These are phyloP conservation scores for Drosophila nikananu DNA, from an alignment of 1,140 invertebrate species.

Conservation along the genomic window DNA sequence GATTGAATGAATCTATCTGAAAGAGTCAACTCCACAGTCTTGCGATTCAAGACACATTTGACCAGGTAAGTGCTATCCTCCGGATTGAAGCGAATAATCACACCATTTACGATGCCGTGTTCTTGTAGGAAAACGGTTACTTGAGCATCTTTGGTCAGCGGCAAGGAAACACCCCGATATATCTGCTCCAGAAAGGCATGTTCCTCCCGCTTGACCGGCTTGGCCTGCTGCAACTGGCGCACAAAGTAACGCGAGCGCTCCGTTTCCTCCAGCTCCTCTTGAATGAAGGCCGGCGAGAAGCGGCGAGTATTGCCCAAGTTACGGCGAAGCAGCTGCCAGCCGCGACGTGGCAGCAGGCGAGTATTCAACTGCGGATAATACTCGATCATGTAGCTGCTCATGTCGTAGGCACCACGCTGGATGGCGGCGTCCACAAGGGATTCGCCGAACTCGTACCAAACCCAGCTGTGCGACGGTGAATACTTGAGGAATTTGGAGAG, in stretches of 20 bases:
- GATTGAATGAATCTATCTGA: constrained; percentile 29
- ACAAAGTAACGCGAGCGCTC: constrained; percentile 34
- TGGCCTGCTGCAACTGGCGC: constrained; percentile 44
- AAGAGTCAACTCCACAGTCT: constrained; percentile 7
- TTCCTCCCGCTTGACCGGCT: constrained; percentile 3
- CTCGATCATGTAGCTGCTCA: constrained; percentile 28
- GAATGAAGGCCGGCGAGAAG: constrained; percentile 53
- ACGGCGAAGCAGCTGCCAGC: constrained; percentile 56
- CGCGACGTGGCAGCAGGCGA: constrained; percentile 27
- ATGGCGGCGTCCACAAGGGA: constrained; percentile 52
- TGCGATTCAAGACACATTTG: constrained; percentile 18
- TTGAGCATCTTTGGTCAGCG: constrained; percentile 23
- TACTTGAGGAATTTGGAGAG: constrained; percentile 39
- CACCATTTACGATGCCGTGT: constrained; percentile 26
- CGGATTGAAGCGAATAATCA: constrained; percentile 23
- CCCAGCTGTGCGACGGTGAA: constrained; percentile 49
- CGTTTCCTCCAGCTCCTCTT: constrained; percentile 22
- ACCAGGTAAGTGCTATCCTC: constrained; percentile 38
- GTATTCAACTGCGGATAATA: constrained; percentile 14
- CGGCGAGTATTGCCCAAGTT: constrained; percentile 56
- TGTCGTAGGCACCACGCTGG: constrained; percentile 31
- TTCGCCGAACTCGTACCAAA: constrained; percentile 63
- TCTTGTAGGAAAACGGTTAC: constrained; percentile 30
- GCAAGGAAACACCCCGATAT: constrained; percentile 40
- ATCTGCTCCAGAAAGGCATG: constrained; percentile 16